These are phyloP conservation scores for Branchellion lobata DNA, from an alignment of 2,888 invertebrate genomes.

Conservation along the genomic window DNA sequence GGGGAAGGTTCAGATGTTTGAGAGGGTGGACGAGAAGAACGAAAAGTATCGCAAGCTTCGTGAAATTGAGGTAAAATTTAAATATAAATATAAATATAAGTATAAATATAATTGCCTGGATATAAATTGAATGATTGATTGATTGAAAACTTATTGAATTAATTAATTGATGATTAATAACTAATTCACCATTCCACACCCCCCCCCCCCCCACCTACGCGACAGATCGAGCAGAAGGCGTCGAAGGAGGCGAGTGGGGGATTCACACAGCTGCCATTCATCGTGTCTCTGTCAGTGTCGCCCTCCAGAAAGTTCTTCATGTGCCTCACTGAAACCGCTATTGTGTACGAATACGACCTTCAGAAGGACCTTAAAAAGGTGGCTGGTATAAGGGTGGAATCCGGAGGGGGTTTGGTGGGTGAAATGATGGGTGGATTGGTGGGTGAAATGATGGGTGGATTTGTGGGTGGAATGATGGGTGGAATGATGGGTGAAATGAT, in stretches of 20 bases:
- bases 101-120: no score
- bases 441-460: background rate
- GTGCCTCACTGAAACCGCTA: slow-evolving; percentile 27
- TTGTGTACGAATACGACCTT: slow-evolving; percentile 33
- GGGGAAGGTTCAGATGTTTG: slow-evolving; percentile 38
- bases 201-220: background rate
- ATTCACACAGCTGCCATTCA: slow-evolving; percentile 7
- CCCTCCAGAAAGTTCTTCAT: slow-evolving; percentile 21
- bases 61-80: slow-evolving; percentile 20
- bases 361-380: slow-evolving; percentile 28
- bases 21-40: slow-evolving; percentile 31
- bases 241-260: slow-evolving; percentile 32
- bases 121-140: no score
- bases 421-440: background rate
- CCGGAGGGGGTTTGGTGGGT: no score
- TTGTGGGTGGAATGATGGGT: background rate
- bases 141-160: no score
- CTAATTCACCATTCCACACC: background rate
- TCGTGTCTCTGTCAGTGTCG: slow-evolving; percentile 12
- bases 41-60: slow-evolving; percentile 35
- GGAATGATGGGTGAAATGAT: background rate
- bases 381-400: no score
- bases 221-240: background rate
- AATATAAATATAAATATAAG: no score
- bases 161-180: no score